Evolutionary conservation across 1,140 invertebrate genomes (phyloP), one percentile per base, ranked within the genome.

Genomic region (Pseudomyrmex flavicornis): DNA sequence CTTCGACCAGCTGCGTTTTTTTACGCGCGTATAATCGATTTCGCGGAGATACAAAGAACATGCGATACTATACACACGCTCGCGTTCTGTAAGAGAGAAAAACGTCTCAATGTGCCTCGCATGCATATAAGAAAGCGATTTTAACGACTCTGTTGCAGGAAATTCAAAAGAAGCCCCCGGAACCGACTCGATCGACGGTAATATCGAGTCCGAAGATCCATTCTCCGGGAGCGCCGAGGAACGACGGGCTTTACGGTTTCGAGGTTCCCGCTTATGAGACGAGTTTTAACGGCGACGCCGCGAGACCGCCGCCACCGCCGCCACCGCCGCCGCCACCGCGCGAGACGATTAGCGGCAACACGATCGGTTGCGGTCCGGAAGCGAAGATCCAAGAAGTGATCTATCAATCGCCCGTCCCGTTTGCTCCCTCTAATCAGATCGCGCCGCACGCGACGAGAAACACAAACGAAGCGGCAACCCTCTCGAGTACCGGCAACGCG

Each of bases 231-330:
- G 26, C 26, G 26, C 26, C 26, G 2, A 87, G 72, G 44, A 44
- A 2, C 9, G 73, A 79, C 10, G 61, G 50, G 10, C 58, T 52
- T 22, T 88, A 86, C 8, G 48, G 48, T 13, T 44, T 87, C 17
- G 80, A 88, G 69, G 86, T 84, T 84, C 68, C 86, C 69, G 79
- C 1, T 26, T 61, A 69, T 26, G 80, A 87, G 58, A 68, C 22
- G 2, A 26, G 54, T 1, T 74, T 83, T 15, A 73, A 22, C n/a
- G 59, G 50, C 9, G 68, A 65, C 44, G 35, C 35, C 35, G 46
- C 50, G 17, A 58, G 74, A 26, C 9, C 26, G 56, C 44, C 56
- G 26, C n/a, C 56, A 1, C 35, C 35, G 0, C 17, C 17, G 17
- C 17, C 17, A 17, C 17, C 17, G 35, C 35, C 35, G 35, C 35